A percentile compares a stretch with the other conserved stretches of the same genome.
Conservation (phyloP, 2,113 vertebrate genomes). For the Cottus gobio region DNA sequence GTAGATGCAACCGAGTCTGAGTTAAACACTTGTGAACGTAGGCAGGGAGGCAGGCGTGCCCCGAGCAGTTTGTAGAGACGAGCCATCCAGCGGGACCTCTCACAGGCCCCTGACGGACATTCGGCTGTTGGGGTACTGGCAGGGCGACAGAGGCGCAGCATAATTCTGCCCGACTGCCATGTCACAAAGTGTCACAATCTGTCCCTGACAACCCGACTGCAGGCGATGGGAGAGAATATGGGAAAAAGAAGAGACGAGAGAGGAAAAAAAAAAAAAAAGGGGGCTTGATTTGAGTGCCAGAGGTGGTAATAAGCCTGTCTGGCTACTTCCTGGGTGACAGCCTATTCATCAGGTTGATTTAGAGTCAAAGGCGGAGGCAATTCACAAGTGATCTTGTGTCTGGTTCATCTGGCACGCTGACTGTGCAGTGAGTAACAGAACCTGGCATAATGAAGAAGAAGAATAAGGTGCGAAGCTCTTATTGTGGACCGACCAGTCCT, state of each 20-base stretch:
- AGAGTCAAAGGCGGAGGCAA: conserved; percentile 83
- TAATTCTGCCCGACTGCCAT: conserved; percentile 93
- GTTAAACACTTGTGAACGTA: conserved; percentile 56
- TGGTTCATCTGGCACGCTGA: conserved; percentile 27
- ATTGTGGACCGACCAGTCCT: not conserved
- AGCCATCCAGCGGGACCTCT: conserved; percentile 65
- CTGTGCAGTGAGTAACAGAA: not conserved
- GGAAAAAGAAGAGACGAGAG: conserved; percentile 52
- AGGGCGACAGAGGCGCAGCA: conserved; percentile 89
- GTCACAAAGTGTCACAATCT: conserved; percentile 96
- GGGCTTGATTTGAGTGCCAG: conserved; percentile 92
- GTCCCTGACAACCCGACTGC: conserved; percentile 87
- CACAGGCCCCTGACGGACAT: conserved; percentile 85
- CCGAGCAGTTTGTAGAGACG: conserved; percentile 51
- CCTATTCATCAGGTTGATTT: conserved; percentile 87
- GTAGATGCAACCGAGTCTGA: conserved; percentile 38
- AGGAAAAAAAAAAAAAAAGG: conserved; percentile 26
- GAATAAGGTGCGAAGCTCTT: conserved; percentile 10
- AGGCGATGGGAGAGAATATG: conserved; percentile 56
- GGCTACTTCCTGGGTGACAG: conserved; percentile 87
- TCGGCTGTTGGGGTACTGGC: conserved; percentile 87
- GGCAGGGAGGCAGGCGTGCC: conserved; percentile 46
- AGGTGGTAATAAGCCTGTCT: conserved; percentile 88
- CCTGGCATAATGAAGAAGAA: conserved; percentile 28
- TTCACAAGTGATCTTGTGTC: conserved; percentile 77